phyloP scores from a whole-genome alignment of 2,113 vertebrate species.

The Girardinichthys multiradiatus region DNA sequence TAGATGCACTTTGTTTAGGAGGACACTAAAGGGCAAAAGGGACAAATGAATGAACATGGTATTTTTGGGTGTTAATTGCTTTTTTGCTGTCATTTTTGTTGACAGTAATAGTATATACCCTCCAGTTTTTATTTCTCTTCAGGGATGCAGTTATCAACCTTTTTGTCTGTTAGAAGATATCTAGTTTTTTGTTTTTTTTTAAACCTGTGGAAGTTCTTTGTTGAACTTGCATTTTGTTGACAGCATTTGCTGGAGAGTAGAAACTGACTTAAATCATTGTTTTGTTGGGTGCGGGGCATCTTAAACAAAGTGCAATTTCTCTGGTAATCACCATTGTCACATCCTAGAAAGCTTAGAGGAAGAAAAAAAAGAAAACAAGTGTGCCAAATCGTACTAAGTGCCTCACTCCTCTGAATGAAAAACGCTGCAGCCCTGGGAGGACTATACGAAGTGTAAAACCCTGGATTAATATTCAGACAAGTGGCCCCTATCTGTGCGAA shows the following conservation, averaged over 20 bases:
- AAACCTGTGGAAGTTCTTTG: neutral
- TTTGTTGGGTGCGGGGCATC: conserved; percentile 27
- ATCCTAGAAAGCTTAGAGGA: conserved; percentile 49
- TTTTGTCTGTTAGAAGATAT: too few species aligned
- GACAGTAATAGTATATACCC: too few species aligned
- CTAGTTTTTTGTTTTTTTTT: neutral
- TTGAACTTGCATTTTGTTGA: conserved; percentile 9
- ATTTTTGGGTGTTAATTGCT: neutral
- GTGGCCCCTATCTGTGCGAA: conserved; percentile 75
- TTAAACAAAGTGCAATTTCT: conserved; percentile 43
- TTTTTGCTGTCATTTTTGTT: too few species aligned
- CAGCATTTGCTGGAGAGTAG: neutral
- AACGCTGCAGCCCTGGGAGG: conserved; percentile 63
- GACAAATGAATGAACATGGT: neutral
- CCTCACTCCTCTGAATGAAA: conserved; percentile 59
- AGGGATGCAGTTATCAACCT: neutral
- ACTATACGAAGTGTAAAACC: conserved; percentile 71
- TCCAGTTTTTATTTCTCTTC: neutral
- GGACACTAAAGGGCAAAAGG: neutral
- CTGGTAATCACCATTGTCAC: conserved; percentile 63
- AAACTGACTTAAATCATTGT: conserved; percentile 35
- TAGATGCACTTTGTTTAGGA: neutral
- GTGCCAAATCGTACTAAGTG: conserved; percentile 69
- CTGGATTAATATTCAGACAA: conserved; percentile 80
- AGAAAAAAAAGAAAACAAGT: conserved; percentile 42